These are phyloP conservation scores for Trididemnum miniatum DNA, from an alignment of 23 tunicate genomes.

Conservation along the genomic window DNA sequence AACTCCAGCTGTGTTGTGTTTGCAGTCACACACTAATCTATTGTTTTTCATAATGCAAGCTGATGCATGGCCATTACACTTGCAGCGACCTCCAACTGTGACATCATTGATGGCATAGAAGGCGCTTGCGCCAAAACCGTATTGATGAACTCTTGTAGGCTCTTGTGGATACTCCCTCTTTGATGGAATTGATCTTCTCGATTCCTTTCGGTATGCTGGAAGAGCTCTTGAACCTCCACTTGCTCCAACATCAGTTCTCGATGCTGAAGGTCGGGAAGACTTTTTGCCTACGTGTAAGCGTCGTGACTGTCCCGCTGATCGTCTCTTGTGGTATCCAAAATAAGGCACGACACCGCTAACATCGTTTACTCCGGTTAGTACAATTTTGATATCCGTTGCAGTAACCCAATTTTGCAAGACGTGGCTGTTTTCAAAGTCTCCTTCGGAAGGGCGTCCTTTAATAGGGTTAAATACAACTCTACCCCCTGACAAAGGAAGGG, in stretches of 20 bases:
- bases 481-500: conserved; percentile 45
- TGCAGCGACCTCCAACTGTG: conserved; percentile 76
- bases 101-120: conserved; percentile 83
- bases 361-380: conserved; percentile 30
- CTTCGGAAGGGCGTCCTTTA: conserved; percentile 44
- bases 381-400: conserved; percentile 65
- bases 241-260: background rate
- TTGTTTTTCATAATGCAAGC: conserved; percentile 47
- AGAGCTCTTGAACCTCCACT: background rate
- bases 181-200: background rate
- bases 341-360: background rate
- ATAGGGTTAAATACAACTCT: conserved; percentile 53
- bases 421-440: conserved; percentile 38
- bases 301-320: background rate
- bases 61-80: conserved; percentile 88
- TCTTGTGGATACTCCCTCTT: background rate
- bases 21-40: conserved; percentile 57
- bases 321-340: background rate
- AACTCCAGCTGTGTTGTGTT: conserved; percentile 73
- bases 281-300: background rate
- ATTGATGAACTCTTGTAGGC: background rate
- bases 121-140: conserved; percentile 11
- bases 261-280: background rate
- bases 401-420: conserved; percentile 75
- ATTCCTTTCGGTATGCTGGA: conserved; percentile 9